Base-by-base conservation (phyloP, 2,888 invertebrate genomes). In the Alviniconcha strummeri region DNA sequence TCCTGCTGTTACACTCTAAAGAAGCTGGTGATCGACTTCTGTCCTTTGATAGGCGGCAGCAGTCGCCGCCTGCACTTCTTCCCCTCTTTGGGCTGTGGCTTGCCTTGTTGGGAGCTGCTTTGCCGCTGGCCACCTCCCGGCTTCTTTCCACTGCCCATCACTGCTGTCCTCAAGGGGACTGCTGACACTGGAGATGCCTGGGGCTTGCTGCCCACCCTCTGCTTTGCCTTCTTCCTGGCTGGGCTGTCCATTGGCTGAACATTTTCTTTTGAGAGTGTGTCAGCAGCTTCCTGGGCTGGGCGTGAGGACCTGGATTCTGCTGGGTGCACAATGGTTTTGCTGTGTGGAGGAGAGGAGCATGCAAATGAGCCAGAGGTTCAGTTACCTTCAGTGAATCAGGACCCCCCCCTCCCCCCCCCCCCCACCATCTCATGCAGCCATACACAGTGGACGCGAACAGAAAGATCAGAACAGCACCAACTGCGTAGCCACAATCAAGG, bases 41-140 rank as follows among this genome's bases (percentile, higher is more conserved):
- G 86, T 57, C 86, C 86, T 80, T 86, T 86, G 4, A 86, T 60
- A 5, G 84, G 86, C 15, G 84, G 57, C 79, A 86, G 19, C 55
- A 86, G 79, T 13, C 83, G 72, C 11, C 84, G 83, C 54, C 86
- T 77, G 74, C 86, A 86, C 13, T 84, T 83, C 74, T 82, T 84
- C 5, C n/a, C 76, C 55, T 57, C n/a, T 55, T 81, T 74, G 60
- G 55, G 36, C 56, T 36, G 57, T 57, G 11, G 56, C 7, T 55
- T n/a, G 19, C 57, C 11, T n/a, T 57, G 56, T 15, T 5, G 7
- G 19, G 57, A 19, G 19, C 57, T 57, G 76, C 19, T 5, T n/a
- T 56, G 55, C 15, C 7, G 5, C 55, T n/a, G 75, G 11, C 17
- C 55, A 3, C 36, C 36, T 8, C 52, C 55, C 7, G 4, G 15